Base-by-base conservation (phyloP, 2,888 invertebrate genomes). In the Meteorus colon region DNA sequence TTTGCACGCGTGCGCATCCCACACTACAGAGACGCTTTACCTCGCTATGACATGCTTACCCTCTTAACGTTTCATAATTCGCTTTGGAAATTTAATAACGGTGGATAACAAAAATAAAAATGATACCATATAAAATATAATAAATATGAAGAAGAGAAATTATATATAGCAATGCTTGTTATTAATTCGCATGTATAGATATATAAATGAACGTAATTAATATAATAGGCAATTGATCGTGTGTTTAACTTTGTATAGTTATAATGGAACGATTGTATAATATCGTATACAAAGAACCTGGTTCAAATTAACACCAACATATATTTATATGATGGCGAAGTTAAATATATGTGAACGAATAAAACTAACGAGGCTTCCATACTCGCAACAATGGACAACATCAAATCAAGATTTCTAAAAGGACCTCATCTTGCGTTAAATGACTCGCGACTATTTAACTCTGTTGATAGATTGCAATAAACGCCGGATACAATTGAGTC, bases 21-120 rank as follows among this genome's bases (percentile, higher is more conserved):
- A 55, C 8, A 55, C 19, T 24, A 55, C 19, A 55, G n/a, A 31
- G 14, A 31, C 19, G n/a, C 27, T 63, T 77, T 76, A 79, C 78
- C 77, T 79, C 78, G 73, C 73, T 76, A 73, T 77, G 78, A 81
- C 81, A 81, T 75, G 81, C 78, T 80, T 80, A 81, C 76, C 78
- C 81, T 81, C 80, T 81, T 79, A 80, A 55, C 19, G 81, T 76
- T 41, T 62, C 74, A 55, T 24, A 71, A 81, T 74, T 70, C 76
- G 77, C 71, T 66, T 70, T 73, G 79, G 77, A 80, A 48, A 48
- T 48, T 81, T 79, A 81, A 79, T 80, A 78, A 79, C 80, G 75
- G 76, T 75, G 70, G 65, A 67, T n/a, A n/a, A 14, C 5, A 6
- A 14, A 29, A 45, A 19, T 19, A 41, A 45, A n/a, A 62, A 24